Evolutionary conservation across 1,140 invertebrate genomes (phyloP), one percentile per base, ranked within the genome.

Genomic region (Diorhabda carinulata): DNA sequence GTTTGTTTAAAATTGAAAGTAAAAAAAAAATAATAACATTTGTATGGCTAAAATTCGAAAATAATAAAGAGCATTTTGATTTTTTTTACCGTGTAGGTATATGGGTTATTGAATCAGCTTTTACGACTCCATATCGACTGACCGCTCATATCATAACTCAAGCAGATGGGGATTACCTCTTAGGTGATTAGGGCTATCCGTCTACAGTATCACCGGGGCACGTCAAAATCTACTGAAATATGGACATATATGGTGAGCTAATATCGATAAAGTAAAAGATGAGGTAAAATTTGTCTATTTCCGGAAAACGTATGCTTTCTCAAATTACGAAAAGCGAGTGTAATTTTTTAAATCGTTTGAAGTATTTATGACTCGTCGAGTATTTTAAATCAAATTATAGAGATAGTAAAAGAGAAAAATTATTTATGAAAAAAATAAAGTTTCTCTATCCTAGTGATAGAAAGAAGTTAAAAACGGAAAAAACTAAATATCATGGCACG

Each of bases 131-230:
- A 66, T 75, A 76, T 78, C 69, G 77, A 72, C 73, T 72, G 73
- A 73, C 70, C 76, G 77, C 74, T 74, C 76, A 77, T 78, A 76
- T 78, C 77, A 78, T 78, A 78, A 78, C 74, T 78, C 77, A 78
- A 71, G 63, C 69, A 65, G 72, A 74, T 74, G 70, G 77, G 74
- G 74, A 77, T 76, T 76, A 78, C 77, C 77, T 78, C 76, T 78
- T 78, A 78, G 73, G 76, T 78, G 77, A 78, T 78, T 78, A 77
- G 73, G 75, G 72, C 70, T 66, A 77, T 78, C 71, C 69, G 72
- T 77, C 73, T 75, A 66, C 67, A 70, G 73, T 75, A 75, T 75
- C 68, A 72, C 72, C 70, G 64, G 68, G 56, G 45, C 69, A 58
- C 65, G 74, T 76, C 74, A 76, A 76, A 76, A 76, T 66, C 73